Conservation (phyloP, 2,113 vertebrate species). For the Catharus minimus region DNA sequence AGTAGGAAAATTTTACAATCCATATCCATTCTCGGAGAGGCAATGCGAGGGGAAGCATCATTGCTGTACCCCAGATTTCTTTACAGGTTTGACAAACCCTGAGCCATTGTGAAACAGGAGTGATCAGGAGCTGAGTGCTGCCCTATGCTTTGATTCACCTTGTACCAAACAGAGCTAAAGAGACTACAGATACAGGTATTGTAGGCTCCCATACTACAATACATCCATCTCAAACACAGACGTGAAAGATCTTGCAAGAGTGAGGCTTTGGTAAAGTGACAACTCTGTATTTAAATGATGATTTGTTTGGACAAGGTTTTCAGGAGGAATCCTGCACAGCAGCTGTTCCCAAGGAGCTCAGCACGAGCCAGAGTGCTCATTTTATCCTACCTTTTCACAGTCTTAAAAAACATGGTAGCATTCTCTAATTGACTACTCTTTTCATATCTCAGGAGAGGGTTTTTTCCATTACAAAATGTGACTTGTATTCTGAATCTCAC, state of each 20-base stretch:
- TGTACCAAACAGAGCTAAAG: not conserved
- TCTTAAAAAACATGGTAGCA: not conserved
- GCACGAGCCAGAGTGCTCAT: not conserved
- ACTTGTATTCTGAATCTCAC: not conserved
- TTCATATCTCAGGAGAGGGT: not conserved
- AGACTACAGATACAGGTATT: not conserved
- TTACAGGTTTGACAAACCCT: not conserved
- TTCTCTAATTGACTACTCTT: not conserved
- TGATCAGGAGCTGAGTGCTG: not conserved
- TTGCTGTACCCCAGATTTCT: not conserved
- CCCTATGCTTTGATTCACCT: not conserved
- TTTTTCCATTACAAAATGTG: not conserved
- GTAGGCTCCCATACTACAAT: not conserved
- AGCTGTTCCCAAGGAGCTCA: not conserved
- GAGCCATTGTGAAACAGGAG: fast-evolving
- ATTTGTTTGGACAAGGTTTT: slow-evolving; percentile 49
- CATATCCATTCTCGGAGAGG: not conserved
- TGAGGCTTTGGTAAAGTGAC: not conserved
- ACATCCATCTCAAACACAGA: not conserved
- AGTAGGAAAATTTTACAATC: not conserved
- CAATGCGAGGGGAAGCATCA: not conserved
- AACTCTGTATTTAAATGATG: slow-evolving; percentile 13
- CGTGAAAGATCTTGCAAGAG: not conserved
- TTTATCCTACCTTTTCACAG: not conserved
- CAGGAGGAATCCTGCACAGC: not conserved